Percentiles rank a stretch among this genome's conserved stretches.
These are phyloP conservation scores for Semnopithecus entellus DNA, from an alignment of 2,113 vertebrate genomes.

Conservation along the genomic window DNA sequence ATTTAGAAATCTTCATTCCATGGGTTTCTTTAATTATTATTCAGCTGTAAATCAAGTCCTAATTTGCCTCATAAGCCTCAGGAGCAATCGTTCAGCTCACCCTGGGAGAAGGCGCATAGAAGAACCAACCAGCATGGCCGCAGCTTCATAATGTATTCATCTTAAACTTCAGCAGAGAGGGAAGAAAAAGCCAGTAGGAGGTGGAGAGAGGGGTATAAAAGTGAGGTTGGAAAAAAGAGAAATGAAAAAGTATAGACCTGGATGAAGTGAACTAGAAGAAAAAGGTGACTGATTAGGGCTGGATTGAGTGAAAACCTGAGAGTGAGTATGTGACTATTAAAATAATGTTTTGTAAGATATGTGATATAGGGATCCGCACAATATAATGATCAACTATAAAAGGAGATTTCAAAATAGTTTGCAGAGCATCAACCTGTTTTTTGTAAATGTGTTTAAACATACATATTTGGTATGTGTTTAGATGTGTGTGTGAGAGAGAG, in stretches of 20 bases:
- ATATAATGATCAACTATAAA: conserved; percentile 1
- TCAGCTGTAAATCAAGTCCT: neutral
- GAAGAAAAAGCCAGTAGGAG: neutral
- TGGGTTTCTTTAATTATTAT: neutral
- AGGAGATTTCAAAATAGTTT: neutral
- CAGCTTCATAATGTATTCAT: neutral
- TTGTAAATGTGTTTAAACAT: neutral
- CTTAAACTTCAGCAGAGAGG: neutral
- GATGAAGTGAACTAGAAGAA: neutral
- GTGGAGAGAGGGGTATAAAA: neutral
- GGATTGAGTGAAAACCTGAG: neutral
- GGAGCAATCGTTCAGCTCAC: neutral
- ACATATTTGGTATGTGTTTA: neutral
- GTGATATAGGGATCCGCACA: neutral
- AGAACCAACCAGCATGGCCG: neutral
- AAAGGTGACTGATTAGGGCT: neutral
- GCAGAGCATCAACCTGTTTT: neutral
- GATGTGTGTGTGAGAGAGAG: neutral
- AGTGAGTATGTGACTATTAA: neutral
- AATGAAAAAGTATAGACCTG: neutral
- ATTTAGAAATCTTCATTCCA: neutral
- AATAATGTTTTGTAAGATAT: neutral
- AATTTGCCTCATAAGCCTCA: neutral
- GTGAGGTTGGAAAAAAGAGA: neutral
- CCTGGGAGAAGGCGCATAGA: neutral